phyloP scores from a whole-genome alignment of 2,113 vertebrate species.

The Proteles cristata region DNA sequence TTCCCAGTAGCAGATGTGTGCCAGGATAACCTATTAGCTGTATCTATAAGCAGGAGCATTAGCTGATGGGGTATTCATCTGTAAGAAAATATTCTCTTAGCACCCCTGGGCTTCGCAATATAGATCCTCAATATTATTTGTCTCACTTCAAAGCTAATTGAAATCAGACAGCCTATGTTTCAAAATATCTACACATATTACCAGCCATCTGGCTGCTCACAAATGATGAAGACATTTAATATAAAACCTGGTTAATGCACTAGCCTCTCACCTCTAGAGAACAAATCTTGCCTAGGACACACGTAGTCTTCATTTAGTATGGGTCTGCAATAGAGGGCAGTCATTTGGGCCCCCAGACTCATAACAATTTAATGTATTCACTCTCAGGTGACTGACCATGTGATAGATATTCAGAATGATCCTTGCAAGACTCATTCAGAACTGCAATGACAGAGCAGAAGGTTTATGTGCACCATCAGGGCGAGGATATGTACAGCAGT shows the following conservation, averaged over 20 bases:
- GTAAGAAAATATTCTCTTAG: conserved; percentile 66
- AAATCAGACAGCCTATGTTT: conserved; percentile 83
- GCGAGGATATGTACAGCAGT: not conserved
- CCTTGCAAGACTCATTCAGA: not conserved
- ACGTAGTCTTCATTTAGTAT: conserved; percentile 55
- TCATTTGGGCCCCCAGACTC: conserved; percentile 52
- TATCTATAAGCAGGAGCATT: conserved; percentile 66
- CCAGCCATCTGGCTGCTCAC: conserved; percentile 80
- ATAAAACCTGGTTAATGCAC: conserved; percentile 78
- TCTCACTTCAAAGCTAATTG: conserved; percentile 83
- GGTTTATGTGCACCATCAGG: conserved; percentile 3
- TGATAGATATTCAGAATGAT: conserved; percentile 6
- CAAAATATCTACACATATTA: conserved; percentile 70
- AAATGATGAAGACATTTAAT: conserved; percentile 80
- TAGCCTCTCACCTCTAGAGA: conserved; percentile 73
- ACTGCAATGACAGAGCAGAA: conserved; percentile 16
- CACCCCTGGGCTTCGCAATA: conserved; percentile 75
- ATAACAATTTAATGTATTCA: conserved; percentile 42
- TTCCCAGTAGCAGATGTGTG: conserved; percentile 62
- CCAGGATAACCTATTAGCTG: conserved; percentile 66
- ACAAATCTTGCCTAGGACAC: conserved; percentile 72
- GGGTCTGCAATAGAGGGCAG: conserved; percentile 40
- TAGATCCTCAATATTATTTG: conserved; percentile 72
- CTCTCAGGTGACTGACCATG: conserved; percentile 34
- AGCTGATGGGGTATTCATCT: conserved; percentile 67